Percentiles rank a stretch among this genome's conserved stretches.
phyloP scores from a whole-genome alignment of 2,888 invertebrate species.

The Papilio gigon region DNA sequence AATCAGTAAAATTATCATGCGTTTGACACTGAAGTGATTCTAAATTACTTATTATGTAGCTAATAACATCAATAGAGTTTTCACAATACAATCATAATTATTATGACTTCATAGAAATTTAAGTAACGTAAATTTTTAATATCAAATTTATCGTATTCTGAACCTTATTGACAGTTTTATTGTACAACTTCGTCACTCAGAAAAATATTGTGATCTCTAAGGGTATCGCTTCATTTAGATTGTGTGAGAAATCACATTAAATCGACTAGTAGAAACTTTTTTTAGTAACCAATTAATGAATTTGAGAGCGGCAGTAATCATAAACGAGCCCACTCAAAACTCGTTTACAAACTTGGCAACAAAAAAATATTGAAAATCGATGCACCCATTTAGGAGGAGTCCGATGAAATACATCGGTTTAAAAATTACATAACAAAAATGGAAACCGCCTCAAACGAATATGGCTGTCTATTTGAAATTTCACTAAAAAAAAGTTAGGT shows the following conservation, averaged over 20 bases:
- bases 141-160: background rate
- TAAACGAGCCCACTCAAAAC: background rate
- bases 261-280: too few species aligned
- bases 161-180: background rate
- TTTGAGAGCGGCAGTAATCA: background rate
- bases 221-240: too few species aligned
- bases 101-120: background rate
- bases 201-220: too few species aligned
- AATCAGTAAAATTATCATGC: conserved; percentile 1
- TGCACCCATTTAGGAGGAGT: background rate
- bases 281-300: background rate
- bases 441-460: conserved; percentile 9
- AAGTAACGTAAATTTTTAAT: background rate
- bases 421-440: conserved; percentile 16
- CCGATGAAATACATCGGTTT: background rate
- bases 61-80: background rate
- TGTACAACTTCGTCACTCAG: too few species aligned
- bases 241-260: too few species aligned
- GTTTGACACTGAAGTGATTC: background rate
- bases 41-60: background rate
- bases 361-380: conserved; percentile 1
- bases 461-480: background rate
- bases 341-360: background rate
- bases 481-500: background rate
- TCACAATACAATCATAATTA: background rate